A percentile compares a stretch with the other conserved stretches of the same genome.
Conservation (phyloP, 2,888 invertebrate species). For the Cybosia mesomella region DNA sequence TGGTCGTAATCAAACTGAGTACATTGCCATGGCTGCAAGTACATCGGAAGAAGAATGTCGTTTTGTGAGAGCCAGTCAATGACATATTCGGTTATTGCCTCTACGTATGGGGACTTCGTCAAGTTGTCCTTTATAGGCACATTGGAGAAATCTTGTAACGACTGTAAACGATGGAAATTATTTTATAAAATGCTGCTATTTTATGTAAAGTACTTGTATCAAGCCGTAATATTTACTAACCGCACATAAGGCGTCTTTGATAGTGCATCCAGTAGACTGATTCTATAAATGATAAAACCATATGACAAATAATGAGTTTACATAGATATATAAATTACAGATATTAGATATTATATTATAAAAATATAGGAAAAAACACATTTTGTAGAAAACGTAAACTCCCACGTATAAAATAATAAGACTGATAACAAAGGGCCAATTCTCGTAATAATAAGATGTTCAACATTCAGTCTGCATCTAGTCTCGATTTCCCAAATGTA, state of each 20-base stretch:
- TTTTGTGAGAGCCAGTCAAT: constrained; percentile 75
- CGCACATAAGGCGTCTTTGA: constrained; percentile 61
- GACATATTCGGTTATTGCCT: constrained; percentile 73
- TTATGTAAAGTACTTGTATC: too few species aligned
- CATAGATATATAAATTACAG: background rate
- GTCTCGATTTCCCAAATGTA: too few species aligned
- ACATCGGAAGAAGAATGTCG: constrained; percentile 73
- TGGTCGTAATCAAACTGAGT: constrained; percentile 54
- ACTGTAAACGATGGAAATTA: constrained; percentile 43
- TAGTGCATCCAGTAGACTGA: constrained; percentile 61
- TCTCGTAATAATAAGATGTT: too few species aligned
- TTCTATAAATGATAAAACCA: constrained; percentile 53
- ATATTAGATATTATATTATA: background rate
- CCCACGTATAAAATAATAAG: too few species aligned
- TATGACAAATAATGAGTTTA: background rate
- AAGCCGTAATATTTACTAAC: constrained; percentile 32
- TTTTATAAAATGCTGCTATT: background rate
- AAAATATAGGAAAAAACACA: background rate
- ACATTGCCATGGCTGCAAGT: constrained; percentile 64
- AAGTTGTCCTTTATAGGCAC: constrained; percentile 63
- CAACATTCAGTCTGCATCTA: too few species aligned
- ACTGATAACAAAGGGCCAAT: too few species aligned
- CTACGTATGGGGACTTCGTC: constrained; percentile 69
- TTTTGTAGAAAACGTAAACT: too few species aligned
- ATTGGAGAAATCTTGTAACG: constrained; percentile 45